Conservation (phyloP, 2,113 vertebrate species). For the Macquaria australasica region DNA sequence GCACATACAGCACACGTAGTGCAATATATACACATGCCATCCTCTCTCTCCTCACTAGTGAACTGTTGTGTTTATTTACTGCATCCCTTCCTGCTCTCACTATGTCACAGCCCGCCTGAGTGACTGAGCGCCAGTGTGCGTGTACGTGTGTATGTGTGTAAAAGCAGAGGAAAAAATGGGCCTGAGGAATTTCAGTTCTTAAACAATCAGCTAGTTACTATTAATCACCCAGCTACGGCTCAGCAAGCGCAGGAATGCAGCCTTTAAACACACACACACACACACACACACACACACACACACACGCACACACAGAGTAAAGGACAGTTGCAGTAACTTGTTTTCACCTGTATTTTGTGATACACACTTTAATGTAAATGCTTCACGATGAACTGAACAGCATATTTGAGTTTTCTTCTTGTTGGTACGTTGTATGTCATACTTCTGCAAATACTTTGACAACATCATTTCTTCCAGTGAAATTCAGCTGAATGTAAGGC, state of each 20-base stretch:
- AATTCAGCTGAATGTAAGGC: conserved; percentile 12
- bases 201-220: conserved; percentile 86
- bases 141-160: neutral
- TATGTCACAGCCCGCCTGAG: conserved; percentile 19
- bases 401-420: neutral
- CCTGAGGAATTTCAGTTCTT: conserved; percentile 76
- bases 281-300: conserved; percentile 54
- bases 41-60: neutral
- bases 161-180: conserved; percentile 47
- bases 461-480: neutral
- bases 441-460: neutral
- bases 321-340: neutral
- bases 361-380: neutral
- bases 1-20: neutral
- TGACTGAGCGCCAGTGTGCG: neutral
- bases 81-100: conserved; percentile 11
- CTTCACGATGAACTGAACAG: neutral
- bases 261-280: conserved; percentile 71
- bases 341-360: neutral
- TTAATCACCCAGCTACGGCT: conserved; percentile 80
- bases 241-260: conserved; percentile 92
- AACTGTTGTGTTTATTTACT: conserved; percentile 29
- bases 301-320: conserved; percentile 27
- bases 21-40: neutral
- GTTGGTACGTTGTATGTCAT: neutral